Evolutionary conservation across 2,113 vertebrate species (phyloP).

Genomic region (Chlamydotis undulata): DNA sequence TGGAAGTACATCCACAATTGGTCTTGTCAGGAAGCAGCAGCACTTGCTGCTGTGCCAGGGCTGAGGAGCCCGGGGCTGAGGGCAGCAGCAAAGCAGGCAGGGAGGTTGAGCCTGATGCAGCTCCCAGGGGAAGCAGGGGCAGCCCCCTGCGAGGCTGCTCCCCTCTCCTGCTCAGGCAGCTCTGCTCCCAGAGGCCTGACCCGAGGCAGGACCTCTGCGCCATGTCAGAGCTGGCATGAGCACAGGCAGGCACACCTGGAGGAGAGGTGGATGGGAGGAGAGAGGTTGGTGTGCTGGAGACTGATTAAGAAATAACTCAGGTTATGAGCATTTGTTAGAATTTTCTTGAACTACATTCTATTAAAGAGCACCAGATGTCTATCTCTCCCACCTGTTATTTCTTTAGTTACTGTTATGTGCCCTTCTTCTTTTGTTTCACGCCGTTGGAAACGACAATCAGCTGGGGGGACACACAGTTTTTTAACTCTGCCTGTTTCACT

Average conservation of each 20-base stretch:
- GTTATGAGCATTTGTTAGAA: not conserved
- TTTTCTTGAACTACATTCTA: not conserved
- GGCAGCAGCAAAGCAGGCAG: no score
- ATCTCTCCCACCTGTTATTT: not conserved
- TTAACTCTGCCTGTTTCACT: not conserved
- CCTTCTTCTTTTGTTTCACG: not conserved
- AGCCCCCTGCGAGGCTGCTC: not conserved
- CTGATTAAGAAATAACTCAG: not conserved
- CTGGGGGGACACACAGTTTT: not conserved
- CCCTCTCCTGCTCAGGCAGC: not conserved
- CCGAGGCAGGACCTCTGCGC: not conserved
- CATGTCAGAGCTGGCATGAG: not conserved
- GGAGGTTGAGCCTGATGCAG: not conserved
- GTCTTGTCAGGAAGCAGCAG: not conserved
- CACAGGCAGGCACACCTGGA: not conserved
- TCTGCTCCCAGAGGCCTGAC: not conserved
- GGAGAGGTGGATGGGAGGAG: not conserved
- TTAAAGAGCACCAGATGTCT: not conserved
- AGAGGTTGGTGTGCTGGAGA: not conserved
- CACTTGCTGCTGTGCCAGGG: not conserved
- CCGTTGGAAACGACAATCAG: not conserved
- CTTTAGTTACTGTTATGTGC: not conserved
- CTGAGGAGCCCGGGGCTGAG: rapidly evolving
- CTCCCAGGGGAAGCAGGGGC: not conserved
- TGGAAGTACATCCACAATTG: not conserved